These are phyloP conservation scores for Sesamia nonagrioides DNA, from an alignment of 1,140 invertebrate species.

Conservation along the genomic window DNA sequence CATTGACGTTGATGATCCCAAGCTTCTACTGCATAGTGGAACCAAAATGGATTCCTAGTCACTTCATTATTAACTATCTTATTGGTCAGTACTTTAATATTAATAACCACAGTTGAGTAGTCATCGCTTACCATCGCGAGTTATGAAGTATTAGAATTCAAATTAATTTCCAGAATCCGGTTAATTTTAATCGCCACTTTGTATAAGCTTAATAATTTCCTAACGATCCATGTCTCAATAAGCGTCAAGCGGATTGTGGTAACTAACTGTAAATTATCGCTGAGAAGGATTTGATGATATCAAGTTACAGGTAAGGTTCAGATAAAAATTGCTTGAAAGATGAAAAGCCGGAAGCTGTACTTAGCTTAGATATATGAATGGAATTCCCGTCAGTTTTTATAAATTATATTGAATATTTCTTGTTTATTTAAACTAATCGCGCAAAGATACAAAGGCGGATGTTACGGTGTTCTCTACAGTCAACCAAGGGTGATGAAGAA, in stretches of 20 bases:
- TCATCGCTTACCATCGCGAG: slow-evolving; percentile 23
- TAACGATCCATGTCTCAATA: slow-evolving; percentile 29
- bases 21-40: slow-evolving; percentile 13
- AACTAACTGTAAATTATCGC: slow-evolving; percentile 27
- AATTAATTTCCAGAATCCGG: slow-evolving; percentile 26
- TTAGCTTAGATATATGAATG: neutral
- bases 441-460: too few relatives aligned
- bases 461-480: too few relatives aligned
- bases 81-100: slow-evolving; percentile 7
- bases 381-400: neutral
- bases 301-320: slow-evolving; percentile 7
- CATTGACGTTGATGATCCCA: slow-evolving; percentile 73
- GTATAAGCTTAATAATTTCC: slow-evolving; percentile 26
- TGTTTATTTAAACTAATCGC: too few relatives aligned
- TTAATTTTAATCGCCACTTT: slow-evolving; percentile 32
- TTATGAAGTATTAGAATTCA: slow-evolving; percentile 25
- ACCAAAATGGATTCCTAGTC: neutral
- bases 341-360: slow-evolving; percentile 8
- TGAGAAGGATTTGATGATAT: slow-evolving; percentile 14
- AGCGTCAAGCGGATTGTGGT: slow-evolving; percentile 23
- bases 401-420: neutral
- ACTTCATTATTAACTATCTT: slow-evolving; percentile 15
- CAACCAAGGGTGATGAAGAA: too few relatives aligned
- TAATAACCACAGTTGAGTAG: slow-evolving; percentile 3
- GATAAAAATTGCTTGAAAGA: slow-evolving; percentile 1